Evolutionary conservation across 2,113 vertebrate species (phyloP).

Genomic region (Lepus americanus): DNA sequence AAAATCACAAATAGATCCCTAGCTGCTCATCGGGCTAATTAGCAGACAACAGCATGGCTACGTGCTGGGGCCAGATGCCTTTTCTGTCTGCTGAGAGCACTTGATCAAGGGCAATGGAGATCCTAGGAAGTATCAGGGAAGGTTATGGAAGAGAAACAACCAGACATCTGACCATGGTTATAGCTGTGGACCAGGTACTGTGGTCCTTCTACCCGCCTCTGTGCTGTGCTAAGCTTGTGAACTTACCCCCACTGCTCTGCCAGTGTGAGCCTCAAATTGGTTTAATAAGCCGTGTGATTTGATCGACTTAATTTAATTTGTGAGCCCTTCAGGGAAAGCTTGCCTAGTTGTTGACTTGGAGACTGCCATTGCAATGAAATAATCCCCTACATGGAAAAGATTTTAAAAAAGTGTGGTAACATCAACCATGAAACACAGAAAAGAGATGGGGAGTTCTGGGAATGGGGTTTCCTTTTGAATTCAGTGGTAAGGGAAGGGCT

Average conservation of each 20-base stretch:
- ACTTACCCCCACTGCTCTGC: neutral
- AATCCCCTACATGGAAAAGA: neutral
- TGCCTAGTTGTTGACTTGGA: neutral
- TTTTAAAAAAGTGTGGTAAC: neutral
- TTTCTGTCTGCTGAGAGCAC: neutral
- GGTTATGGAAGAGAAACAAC: neutral
- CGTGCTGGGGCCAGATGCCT: neutral
- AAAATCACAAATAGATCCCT: neutral
- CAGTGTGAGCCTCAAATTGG: neutral
- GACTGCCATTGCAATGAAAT: neutral
- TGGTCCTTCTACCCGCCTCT: neutral
- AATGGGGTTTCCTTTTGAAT: neutral
- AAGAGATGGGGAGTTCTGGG: too few relatives aligned
- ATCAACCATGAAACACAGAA: neutral
- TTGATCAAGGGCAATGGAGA: neutral
- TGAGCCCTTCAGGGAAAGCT: neutral
- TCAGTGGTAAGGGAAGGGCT: neutral
- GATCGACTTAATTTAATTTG: neutral
- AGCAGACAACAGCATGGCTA: neutral
- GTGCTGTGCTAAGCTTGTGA: neutral
- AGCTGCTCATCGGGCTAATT: neutral
- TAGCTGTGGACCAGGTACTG: neutral
- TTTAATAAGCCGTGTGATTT: constrained; percentile 29
- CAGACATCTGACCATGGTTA: neutral
- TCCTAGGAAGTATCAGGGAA: neutral